A percentile compares a stretch with the other conserved stretches of the same genome.
phyloP scores from a whole-genome alignment of 2,888 invertebrate genomes.

The Plebejus anna region DNA sequence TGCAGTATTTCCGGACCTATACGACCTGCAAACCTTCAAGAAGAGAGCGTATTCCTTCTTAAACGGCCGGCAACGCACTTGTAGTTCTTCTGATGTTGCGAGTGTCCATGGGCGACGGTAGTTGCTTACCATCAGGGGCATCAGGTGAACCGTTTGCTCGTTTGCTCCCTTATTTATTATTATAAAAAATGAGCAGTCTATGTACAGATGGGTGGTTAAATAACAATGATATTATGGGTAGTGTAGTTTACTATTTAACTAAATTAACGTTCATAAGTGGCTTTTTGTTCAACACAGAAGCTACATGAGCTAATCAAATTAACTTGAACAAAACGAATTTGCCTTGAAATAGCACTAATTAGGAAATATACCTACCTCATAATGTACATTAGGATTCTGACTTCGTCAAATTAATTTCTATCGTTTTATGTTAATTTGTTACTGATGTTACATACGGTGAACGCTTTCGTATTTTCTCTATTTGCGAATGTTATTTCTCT shows the following conservation, averaged over 20 bases:
- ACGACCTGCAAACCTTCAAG: too few species aligned
- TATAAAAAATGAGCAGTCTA: too few species aligned
- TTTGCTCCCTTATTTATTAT: too few species aligned
- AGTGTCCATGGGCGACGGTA: too few species aligned
- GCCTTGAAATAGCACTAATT: constrained; percentile 19
- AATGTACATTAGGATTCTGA: not conserved
- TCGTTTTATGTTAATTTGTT: not conserved
- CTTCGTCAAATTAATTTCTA: not conserved
- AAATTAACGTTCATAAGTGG: not conserved
- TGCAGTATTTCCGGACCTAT: too few species aligned
- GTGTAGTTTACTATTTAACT: not conserved
- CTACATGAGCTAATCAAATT: not conserved
- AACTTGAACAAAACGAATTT: constrained; percentile 4
- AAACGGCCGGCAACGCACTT: too few species aligned
- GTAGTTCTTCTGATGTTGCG: too few species aligned
- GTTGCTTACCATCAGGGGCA: too few species aligned
- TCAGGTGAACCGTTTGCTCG: too few species aligned
- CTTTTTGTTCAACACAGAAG: not conserved
- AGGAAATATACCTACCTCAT: not conserved
- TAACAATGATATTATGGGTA: not conserved
- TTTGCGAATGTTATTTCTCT: not conserved
- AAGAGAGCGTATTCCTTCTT: too few species aligned
- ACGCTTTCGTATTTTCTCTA: not conserved
- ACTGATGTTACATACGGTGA: too few species aligned
- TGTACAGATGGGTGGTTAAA: not conserved